phyloP scores from a whole-genome alignment of 2,888 invertebrate species.

The Marasmarcha lunaedactyla region DNA sequence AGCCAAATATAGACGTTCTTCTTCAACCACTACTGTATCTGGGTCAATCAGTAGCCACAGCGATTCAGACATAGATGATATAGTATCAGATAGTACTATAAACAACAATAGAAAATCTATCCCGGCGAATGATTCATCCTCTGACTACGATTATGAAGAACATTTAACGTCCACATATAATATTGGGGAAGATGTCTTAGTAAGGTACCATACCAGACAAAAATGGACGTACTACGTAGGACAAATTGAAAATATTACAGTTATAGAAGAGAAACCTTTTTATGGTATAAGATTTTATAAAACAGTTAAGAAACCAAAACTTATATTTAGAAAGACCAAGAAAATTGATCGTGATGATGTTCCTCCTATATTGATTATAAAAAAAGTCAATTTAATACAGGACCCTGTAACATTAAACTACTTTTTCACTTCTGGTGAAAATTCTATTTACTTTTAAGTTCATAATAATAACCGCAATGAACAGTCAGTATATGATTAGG shows the following conservation, averaged over 20 bases:
- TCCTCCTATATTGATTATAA: conserved; percentile 6
- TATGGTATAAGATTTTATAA: conserved; percentile 9
- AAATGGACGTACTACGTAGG: conserved; percentile 9
- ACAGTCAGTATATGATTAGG: no score
- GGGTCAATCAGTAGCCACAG: conserved; percentile 7
- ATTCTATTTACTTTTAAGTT: no score
- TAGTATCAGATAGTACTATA: conserved; percentile 2
- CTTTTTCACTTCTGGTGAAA: no score
- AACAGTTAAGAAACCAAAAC: conserved; percentile 10
- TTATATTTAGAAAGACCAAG: conserved; percentile 8
- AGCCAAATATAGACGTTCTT: background rate
- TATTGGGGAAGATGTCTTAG: conserved; percentile 3
- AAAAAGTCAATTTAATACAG: conserved; percentile 10
- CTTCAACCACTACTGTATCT: conserved; percentile 7
- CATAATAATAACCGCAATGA: no score
- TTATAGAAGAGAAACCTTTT: conserved; percentile 3
- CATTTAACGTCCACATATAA: conserved; percentile 4
- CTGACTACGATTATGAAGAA: conserved; percentile 1
- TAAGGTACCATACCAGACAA: conserved; percentile 5
- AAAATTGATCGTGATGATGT: conserved; percentile 9
- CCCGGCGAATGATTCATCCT: background rate
- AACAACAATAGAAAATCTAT: background rate
- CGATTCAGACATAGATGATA: conserved; percentile 4
- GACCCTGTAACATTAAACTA: no score
- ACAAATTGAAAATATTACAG: conserved; percentile 6